phyloP scores from a whole-genome alignment of 1,140 invertebrate genomes.

The Pseudomyrmex pallidus region DNA sequence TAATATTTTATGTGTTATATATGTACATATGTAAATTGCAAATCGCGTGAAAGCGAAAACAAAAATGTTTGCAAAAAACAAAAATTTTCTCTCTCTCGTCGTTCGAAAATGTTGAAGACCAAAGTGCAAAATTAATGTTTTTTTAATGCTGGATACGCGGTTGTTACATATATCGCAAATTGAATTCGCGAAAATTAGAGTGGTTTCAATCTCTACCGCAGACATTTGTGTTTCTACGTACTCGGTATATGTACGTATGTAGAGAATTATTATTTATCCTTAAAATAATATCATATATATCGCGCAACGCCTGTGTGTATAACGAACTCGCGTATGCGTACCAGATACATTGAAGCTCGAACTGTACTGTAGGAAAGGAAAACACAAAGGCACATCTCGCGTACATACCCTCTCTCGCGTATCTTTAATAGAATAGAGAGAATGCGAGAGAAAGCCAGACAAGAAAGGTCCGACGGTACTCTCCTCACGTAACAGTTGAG shows the following conservation, averaged over 20 bases:
- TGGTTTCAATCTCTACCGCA: background rate
- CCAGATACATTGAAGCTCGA: conserved; percentile 7
- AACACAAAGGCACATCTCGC: conserved; percentile 27
- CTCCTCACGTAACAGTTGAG: conserved; percentile 70
- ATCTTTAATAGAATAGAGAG: conserved; percentile 6
- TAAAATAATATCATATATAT: conserved; percentile 10
- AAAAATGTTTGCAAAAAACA: too few relatives aligned
- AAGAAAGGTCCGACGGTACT: conserved; percentile 72
- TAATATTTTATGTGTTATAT: too few relatives aligned
- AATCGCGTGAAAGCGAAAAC: background rate
- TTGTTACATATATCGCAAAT: background rate
- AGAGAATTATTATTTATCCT: conserved; percentile 28
- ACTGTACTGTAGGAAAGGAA: background rate
- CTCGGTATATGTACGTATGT: background rate
- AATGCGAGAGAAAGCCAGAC: conserved; percentile 22
- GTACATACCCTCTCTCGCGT: conserved; percentile 4
- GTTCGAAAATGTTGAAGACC: too few relatives aligned
- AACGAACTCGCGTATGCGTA: background rate
- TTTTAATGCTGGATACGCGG: background rate
- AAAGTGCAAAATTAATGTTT: background rate
- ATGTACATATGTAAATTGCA: background rate
- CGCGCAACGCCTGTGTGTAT: background rate
- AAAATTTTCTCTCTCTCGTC: too few relatives aligned
- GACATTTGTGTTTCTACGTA: background rate
- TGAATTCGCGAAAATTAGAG: background rate